phyloP scores from a whole-genome alignment of 2,113 vertebrate genomes.

The Pseudopodoces humilis region DNA sequence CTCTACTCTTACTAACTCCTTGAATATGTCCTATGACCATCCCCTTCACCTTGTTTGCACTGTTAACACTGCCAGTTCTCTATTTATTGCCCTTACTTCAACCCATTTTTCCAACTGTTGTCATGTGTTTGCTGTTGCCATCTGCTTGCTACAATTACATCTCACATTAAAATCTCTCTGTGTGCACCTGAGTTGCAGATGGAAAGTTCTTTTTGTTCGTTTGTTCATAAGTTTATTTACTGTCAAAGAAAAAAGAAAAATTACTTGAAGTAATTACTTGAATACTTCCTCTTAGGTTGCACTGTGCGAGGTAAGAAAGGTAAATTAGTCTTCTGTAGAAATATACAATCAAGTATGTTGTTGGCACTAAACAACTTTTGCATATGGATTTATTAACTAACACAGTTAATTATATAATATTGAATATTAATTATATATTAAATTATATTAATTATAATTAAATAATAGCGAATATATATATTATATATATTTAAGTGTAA shows the following conservation, averaged over 20 bases:
- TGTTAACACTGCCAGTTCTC: neutral
- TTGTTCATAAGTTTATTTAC: neutral
- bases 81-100: constrained; percentile 8
- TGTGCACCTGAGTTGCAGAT: neutral
- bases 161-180: neutral
- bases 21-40: neutral
- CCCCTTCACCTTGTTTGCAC: neutral
- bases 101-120: neutral
- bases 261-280: neutral
- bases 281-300: neutral
- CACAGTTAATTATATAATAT: neutral
- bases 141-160: neutral
- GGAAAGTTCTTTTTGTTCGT: neutral
- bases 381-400: neutral
- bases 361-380: neutral
- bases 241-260: neutral
- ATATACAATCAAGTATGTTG: neutral
- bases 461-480: no score
- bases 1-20: neutral
- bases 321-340: neutral
- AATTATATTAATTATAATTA: no score
- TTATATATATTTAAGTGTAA: neutral
- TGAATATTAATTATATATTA: no score
- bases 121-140: neutral
- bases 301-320: neutral